These are phyloP conservation scores for Noctilio leporinus DNA, from an alignment of 2,113 vertebrate species.

Conservation along the genomic window DNA sequence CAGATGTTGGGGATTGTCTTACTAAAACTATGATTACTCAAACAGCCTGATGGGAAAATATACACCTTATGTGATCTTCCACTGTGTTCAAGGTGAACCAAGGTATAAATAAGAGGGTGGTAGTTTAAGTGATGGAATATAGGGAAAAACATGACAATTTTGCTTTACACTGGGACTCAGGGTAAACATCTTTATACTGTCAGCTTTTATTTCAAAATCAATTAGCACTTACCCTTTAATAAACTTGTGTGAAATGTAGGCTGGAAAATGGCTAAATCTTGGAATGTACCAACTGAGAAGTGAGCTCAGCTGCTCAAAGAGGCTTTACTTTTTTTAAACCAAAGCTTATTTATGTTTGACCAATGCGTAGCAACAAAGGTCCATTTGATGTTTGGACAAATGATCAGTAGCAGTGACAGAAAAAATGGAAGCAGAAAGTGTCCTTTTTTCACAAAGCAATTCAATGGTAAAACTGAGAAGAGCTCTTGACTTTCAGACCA, in stretches of 20 bases:
- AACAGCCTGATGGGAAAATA: constrained; percentile 36
- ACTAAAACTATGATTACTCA: background rate
- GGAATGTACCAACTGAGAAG: background rate
- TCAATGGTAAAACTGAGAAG: background rate
- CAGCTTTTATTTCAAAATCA: background rate
- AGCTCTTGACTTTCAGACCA: background rate
- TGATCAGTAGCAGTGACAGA: background rate
- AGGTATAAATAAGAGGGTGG: background rate
- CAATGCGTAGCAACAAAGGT: background rate
- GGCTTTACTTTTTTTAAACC: background rate
- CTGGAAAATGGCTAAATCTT: background rate
- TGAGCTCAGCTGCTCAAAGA: background rate
- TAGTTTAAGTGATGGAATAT: background rate
- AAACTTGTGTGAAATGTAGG: background rate
- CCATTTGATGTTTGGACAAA: background rate
- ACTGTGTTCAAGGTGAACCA: background rate
- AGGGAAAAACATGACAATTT: background rate
- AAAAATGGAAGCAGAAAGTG: background rate
- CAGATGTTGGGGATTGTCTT: constrained; percentile 18
- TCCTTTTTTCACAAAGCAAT: background rate
- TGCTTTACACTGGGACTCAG: background rate
- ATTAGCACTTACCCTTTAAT: background rate
- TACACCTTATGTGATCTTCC: background rate
- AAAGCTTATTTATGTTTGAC: background rate
- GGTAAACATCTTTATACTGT: background rate